Evolutionary conservation across 35 echinoderm and acorn worm genomes (phyloP), one percentile per base, ranked within the genome.

Genomic region (Apostichopus japonicus): DNA sequence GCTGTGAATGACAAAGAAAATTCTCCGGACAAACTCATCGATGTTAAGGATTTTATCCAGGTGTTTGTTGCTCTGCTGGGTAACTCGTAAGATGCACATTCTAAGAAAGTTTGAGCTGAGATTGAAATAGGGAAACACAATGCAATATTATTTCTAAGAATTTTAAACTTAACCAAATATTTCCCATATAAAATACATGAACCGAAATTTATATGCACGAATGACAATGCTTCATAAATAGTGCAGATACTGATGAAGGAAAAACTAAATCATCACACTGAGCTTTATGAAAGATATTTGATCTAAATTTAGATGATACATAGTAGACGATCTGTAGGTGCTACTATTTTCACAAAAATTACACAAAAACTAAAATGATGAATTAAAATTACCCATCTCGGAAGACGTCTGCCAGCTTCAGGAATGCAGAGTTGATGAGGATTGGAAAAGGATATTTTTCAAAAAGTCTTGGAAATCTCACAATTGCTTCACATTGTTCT

Each of bases 391-490:
- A 96, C 97, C 97, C 97, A 93, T 96, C 95, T 96, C 97, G 96
- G 75, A 99, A 99, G 80, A 99, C 97, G 87, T 99, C 97, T 53
- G 97, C 95, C 16, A 99, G 90, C 63, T 99, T 99, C 17, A 99
- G 86, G 81, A 99, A 99, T 73, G 97, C 97, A 44, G 97, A 99
- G 92, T 99, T 99, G 90, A 99, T 99, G 10, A 99, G 97, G 70
- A 99, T 99, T 21, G 97, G 97, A 89, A 99, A 99, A 0, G 97
- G 97, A 79, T 96, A 99, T 82, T 99, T 99, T 86, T 99, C 97
- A 95, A 99, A 99, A 23, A 99, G 88, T 44, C 95, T 86, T 77
- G 97, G 97, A 90, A 99, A 99, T 73, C 97, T 65, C 6, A 99
- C 97, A 59, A 99, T 99, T 33, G 97, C 97, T 93, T 99, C 97